Evolutionary conservation across 2,113 vertebrate genomes (phyloP).

Genomic region (Poecile atricapillus): DNA sequence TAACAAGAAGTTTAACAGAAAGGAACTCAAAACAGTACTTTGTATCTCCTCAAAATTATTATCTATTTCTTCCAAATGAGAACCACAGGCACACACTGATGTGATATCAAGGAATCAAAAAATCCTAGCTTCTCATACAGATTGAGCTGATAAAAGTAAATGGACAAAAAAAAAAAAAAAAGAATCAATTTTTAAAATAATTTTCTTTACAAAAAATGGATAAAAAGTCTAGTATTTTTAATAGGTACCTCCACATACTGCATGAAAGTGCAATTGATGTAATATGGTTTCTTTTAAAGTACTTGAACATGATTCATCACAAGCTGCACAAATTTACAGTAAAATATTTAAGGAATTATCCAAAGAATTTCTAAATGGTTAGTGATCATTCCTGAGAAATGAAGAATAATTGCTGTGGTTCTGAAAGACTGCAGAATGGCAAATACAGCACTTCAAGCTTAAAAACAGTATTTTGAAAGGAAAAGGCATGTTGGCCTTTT

Average conservation of each 20-base stretch:
- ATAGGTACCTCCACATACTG: background rate
- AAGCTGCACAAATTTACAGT: background rate
- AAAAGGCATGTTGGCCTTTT: background rate
- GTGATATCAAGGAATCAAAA: background rate
- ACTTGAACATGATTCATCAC: background rate
- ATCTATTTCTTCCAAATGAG: background rate
- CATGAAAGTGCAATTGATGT: background rate
- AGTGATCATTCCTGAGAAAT: background rate
- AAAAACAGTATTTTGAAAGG: background rate
- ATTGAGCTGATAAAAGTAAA: background rate
- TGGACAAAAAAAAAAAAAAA: background rate
- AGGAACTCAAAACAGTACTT: background rate
- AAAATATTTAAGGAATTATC: background rate
- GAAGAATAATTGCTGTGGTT: background rate
- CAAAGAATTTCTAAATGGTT: background rate
- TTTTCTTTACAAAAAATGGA: background rate
- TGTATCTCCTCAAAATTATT: background rate
- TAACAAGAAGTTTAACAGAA: background rate
- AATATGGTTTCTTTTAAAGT: background rate
- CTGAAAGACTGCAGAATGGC: background rate
- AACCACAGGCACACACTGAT: background rate
- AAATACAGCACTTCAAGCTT: background rate
- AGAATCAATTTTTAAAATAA: background rate
- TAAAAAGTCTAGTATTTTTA: background rate
- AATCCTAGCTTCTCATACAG: background rate